Conservation (phyloP, 2,113 vertebrate species). For the Chrysemys picta region DNA sequence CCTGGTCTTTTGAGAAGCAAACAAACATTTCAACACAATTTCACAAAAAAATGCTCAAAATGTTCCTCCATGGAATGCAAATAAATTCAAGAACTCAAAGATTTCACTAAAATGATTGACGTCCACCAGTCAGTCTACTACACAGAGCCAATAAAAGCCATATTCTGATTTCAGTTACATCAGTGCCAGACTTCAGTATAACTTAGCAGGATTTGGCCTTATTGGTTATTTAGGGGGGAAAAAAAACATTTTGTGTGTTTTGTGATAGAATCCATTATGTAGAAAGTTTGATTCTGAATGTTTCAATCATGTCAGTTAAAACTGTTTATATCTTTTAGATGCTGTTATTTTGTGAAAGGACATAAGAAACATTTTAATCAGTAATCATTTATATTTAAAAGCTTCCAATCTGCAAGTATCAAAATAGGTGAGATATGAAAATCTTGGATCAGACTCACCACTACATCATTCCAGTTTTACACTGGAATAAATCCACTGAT, state of each 20-base stretch:
- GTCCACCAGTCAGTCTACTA: not conserved
- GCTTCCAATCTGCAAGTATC: accelerated
- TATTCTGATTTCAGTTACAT: not conserved
- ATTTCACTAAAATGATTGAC: not conserved
- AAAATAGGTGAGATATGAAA: not conserved
- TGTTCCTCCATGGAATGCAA: not conserved
- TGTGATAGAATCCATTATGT: not conserved
- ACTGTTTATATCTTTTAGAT: not conserved
- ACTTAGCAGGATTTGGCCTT: not conserved
- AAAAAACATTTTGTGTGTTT: not conserved
- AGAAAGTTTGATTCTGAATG: not conserved
- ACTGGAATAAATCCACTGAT: not conserved
- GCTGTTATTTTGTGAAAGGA: not conserved
- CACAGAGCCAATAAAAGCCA: not conserved
- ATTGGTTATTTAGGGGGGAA: not conserved
- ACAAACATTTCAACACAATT: not conserved
- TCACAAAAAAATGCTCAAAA: not conserved
- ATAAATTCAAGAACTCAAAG: not conserved
- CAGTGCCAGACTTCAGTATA: not conserved
- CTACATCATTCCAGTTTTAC: not conserved
- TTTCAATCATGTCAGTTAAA: not conserved
- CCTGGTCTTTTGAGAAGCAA: not conserved
- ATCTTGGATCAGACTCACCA: not conserved
- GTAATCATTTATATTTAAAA: not conserved
- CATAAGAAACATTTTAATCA: not conserved